Percentiles rank a stretch among this genome's conserved stretches.
phyloP scores from a whole-genome alignment of 2,888 invertebrate genomes.

The Pollenia griseotomentosa region DNA sequence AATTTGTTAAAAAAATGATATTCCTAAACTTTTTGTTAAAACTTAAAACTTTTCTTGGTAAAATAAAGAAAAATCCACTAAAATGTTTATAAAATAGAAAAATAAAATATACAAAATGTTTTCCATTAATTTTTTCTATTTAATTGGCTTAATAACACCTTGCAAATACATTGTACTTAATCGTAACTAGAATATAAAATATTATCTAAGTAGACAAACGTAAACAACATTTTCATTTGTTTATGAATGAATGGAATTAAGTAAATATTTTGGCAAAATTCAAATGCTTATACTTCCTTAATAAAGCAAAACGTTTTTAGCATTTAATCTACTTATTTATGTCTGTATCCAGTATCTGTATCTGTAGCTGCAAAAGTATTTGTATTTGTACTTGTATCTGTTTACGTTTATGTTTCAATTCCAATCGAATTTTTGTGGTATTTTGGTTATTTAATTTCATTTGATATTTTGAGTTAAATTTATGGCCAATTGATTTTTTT shows the following conservation, averaged over 20 bases:
- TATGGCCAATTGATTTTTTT: slow-evolving; percentile 17
- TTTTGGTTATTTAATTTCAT: slow-evolving; percentile 20
- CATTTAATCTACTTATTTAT: too few relatives aligned
- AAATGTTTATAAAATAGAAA: too few relatives aligned
- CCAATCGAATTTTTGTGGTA: neutral
- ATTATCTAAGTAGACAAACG: slow-evolving; percentile 7
- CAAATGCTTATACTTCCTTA: slow-evolving; percentile 32
- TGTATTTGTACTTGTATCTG: neutral
- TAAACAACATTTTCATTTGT: slow-evolving; percentile 15
- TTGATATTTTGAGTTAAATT: slow-evolving; percentile 42
- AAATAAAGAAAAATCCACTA: too few relatives aligned
- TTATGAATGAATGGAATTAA: slow-evolving; percentile 23
- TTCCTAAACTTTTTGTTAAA: too few relatives aligned
- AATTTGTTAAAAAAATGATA: too few relatives aligned
- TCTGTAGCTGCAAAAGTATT: slow-evolving; percentile 9
- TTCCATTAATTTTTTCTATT: too few relatives aligned
- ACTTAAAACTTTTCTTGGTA: too few relatives aligned
- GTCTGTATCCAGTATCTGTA: neutral
- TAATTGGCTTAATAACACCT: neutral
- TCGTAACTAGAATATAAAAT: slow-evolving; percentile 11
- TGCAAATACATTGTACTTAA: neutral
- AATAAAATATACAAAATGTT: too few relatives aligned
- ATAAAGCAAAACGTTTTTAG: neutral
- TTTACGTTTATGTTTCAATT: slow-evolving; percentile 9
- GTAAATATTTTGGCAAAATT: slow-evolving; percentile 22